These are phyloP conservation scores for Polypterus bichir DNA, from an alignment of 2,113 vertebrate genomes.

Conservation along the genomic window DNA sequence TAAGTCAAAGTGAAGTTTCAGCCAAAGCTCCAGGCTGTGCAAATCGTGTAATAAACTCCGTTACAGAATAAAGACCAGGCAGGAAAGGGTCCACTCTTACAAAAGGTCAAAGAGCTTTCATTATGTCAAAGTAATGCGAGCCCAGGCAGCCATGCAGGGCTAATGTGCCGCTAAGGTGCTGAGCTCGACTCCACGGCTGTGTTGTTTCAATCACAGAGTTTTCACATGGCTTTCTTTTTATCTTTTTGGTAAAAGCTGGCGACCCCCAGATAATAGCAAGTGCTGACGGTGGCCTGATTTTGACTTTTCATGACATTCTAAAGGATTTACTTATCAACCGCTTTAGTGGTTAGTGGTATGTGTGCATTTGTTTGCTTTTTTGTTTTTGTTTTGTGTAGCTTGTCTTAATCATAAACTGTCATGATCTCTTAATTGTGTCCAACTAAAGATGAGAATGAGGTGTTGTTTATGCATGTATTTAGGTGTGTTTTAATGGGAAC, in stretches of 20 bases:
- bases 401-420: slow-evolving; percentile 11
- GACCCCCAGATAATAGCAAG: slow-evolving; percentile 37
- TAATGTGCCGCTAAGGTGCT: slow-evolving; percentile 28
- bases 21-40: slow-evolving; percentile 8
- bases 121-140: slow-evolving; percentile 24
- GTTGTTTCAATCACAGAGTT: slow-evolving; percentile 14
- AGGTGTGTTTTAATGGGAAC: too few relatives aligned
- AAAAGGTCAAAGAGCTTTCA: slow-evolving; percentile 16
- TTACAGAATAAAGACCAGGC: slow-evolving; percentile 15
- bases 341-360: background rate
- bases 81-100: slow-evolving; percentile 14
- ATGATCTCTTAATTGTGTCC: slow-evolving; percentile 30
- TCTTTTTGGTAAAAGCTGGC: slow-evolving; percentile 31
- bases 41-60: slow-evolving; percentile 17
- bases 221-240: slow-evolving; percentile 32
- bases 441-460: slow-evolving; percentile 31
- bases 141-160: slow-evolving; percentile 28
- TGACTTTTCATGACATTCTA: background rate
- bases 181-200: slow-evolving; percentile 23
- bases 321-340: background rate
- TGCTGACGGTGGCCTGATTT: slow-evolving; percentile 32
- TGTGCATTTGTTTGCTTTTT: slow-evolving; percentile 8
- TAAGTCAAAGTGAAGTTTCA: too few relatives aligned
- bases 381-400: slow-evolving; percentile 21
- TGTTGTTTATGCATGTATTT: background rate